Evolutionary conservation across 2,797 vertebrate genomes (phyloP).

Genomic region (Eulemur rubriventer): DNA sequence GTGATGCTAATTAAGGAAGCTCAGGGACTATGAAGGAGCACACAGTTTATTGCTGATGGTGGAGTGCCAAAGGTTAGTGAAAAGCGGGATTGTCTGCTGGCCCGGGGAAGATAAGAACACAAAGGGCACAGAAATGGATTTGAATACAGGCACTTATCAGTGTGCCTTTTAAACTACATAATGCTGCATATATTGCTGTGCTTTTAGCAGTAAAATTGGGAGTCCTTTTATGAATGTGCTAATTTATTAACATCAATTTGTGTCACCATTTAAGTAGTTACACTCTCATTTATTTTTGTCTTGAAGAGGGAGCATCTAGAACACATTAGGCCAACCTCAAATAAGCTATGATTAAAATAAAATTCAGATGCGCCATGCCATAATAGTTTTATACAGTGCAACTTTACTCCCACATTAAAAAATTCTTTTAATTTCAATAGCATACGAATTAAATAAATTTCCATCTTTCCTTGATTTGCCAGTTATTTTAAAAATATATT

Average conservation of each 20-base stretch:
- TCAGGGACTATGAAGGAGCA: slow-evolving; percentile 65
- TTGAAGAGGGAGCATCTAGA: slow-evolving; percentile 71
- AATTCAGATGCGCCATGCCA: slow-evolving; percentile 38
- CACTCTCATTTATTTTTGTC: slow-evolving; percentile 62
- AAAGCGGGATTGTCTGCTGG: slow-evolving; percentile 86
- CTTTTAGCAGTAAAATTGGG: slow-evolving; percentile 83
- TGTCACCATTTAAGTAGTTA: slow-evolving; percentile 81
- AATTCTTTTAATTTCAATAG: slow-evolving; percentile 30
- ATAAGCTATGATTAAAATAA: slow-evolving; percentile 35
- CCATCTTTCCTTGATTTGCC: slow-evolving; percentile 54
- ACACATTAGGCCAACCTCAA: slow-evolving; percentile 79
- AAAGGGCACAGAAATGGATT: slow-evolving; percentile 85
- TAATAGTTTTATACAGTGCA: slow-evolving; percentile 33
- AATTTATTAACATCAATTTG: slow-evolving; percentile 86
- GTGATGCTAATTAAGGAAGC: slow-evolving; percentile 84
- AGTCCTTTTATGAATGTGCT: slow-evolving; percentile 81
- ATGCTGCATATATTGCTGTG: slow-evolving; percentile 80
- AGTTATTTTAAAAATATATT: slow-evolving; percentile 64
- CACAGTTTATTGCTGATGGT: slow-evolving; percentile 80
- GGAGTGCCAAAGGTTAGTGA: slow-evolving; percentile 87
- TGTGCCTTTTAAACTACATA: slow-evolving; percentile 84
- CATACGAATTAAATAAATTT: slow-evolving; percentile 68
- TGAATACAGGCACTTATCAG: slow-evolving; percentile 86
- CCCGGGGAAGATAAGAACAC: slow-evolving; percentile 86
- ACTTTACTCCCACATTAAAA: slow-evolving; percentile 63